Base-by-base conservation (phyloP, 2,888 invertebrate species). In the Rhogogaster chlorosoma region DNA sequence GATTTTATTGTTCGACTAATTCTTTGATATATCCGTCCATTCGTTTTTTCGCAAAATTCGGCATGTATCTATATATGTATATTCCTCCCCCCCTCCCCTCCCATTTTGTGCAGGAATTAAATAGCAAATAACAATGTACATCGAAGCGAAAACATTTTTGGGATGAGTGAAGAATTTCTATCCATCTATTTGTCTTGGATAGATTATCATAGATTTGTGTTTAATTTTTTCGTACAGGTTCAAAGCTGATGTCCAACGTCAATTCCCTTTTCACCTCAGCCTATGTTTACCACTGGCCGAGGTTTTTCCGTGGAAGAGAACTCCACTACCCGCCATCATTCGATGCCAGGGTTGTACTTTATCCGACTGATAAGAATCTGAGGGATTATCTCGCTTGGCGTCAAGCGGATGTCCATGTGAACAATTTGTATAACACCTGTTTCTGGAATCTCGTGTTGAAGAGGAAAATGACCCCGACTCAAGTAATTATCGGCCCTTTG, bases 361-460 rank as follows among this genome's bases (percentile, higher is more conserved):
- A 99, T 94, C 99, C 99, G 0, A 96, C 96, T 7, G 97, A 98
- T 92, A 95, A 97, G 90, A 98, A 98, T 93, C 94, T 99, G 61
- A 95, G 96, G 87, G 98, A 99, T 93, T 99, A 99, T 92, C 94
- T 99, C 84, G 97, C 97, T 91, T 99, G 98, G 98, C 95, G 98
- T 80, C 98, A 99, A 94, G 98, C 98, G 32, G 98, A 99, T 94
- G 98, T 98, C 84, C 99, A 99, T 92, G 97, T 99, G 26, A 99
- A 99, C 93, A 99, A 99, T 94, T 95, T 99, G 87, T 99, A 99
- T 91, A 99, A 99, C 92, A 99, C 99, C 4, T 96, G 97, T 86
- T 99, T 99, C 94, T 99, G 99, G 99, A 96, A 96, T 89, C 94
- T 99, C 84, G 96, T 99, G 5, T 94, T 96, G 85, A 95, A 96